These are phyloP conservation scores for Pseudomyrmex flavicornis DNA, from an alignment of 1,140 invertebrate species.

Conservation along the genomic window DNA sequence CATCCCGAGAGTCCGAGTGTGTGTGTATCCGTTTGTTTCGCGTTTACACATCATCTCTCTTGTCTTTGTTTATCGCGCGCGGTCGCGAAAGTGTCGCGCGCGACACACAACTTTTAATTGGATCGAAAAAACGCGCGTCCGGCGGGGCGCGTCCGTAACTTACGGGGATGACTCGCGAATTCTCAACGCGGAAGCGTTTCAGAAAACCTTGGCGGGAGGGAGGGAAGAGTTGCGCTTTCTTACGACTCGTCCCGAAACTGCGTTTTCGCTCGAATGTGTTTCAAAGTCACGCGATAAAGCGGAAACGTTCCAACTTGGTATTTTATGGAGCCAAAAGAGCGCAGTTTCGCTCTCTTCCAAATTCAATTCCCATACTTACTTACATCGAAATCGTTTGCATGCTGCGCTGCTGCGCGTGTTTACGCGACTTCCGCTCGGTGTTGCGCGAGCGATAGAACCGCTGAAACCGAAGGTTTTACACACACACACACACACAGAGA, in stretches of 20 bases:
- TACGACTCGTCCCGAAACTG: conserved; percentile 26
- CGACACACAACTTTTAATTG: not conserved
- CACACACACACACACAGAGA: too few species aligned
- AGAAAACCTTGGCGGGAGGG: not conserved
- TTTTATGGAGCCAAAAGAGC: conserved; percentile 21
- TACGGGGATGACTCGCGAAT: not conserved
- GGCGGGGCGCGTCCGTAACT: not conserved
- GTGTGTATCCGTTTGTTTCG: conserved; percentile 27
- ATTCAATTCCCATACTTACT: conserved; percentile 3
- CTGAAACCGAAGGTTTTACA: conserved; percentile 30
- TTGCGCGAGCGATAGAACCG: not conserved
- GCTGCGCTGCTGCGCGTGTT: not conserved
- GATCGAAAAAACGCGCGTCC: not conserved
- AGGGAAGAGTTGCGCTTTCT: not conserved
- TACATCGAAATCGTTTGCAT: conserved; percentile 36
- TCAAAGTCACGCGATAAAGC: conserved; percentile 49
- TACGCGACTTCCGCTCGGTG: not conserved
- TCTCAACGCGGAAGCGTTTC: conserved; percentile 11
- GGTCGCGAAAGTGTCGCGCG: conserved; percentile 3
- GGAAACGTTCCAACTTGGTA: conserved; percentile 28
- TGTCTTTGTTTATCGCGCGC: conserved; percentile 48
- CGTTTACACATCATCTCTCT: conserved; percentile 50
- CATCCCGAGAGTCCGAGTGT: conserved; percentile 60
- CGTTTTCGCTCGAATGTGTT: conserved; percentile 21
- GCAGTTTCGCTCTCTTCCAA: conserved; percentile 9